Percentiles rank a stretch among this genome's conserved stretches.
Evolutionary conservation across 2,888 invertebrate genomes (phyloP).

Genomic region (Ichneumon xanthorius): DNA sequence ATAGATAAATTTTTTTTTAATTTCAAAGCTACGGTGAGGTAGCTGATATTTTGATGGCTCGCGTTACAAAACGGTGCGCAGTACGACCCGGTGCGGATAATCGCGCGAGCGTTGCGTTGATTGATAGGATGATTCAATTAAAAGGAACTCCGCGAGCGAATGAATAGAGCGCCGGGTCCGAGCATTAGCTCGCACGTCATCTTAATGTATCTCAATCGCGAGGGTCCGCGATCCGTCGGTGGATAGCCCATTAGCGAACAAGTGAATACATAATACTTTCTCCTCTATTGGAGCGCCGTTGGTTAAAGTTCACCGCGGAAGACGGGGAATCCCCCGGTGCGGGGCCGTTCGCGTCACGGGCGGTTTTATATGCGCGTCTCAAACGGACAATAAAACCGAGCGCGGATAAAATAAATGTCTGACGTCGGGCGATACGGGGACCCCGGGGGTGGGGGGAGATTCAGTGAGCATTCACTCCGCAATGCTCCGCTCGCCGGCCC

Average conservation of each 20-base stretch:
- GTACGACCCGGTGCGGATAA: conserved; percentile 31
- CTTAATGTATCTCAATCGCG: conserved; percentile 63
- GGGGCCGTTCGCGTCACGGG: conserved; percentile 14
- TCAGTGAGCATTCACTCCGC: conserved; percentile 55
- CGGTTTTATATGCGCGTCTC: conserved; percentile 48
- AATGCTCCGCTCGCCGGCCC: conserved; percentile 19
- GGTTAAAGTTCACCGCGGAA: conserved; percentile 47
- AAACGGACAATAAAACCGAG: conserved; percentile 61
- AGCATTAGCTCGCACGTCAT: conserved; percentile 60
- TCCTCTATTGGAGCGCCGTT: conserved; percentile 38
- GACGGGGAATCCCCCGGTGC: neutral
- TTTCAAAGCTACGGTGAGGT: conserved; percentile 22
- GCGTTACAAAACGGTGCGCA: conserved; percentile 18
- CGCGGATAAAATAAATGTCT: conserved; percentile 51
- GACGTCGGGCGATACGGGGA: conserved; percentile 11
- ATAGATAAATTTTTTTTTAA: neutral
- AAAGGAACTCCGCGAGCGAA: conserved; percentile 52
- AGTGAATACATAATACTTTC: conserved; percentile 49
- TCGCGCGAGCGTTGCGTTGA: conserved; percentile 50
- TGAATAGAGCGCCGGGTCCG: conserved; percentile 48
- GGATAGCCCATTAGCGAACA: conserved; percentile 65
- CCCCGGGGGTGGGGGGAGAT: conserved; percentile 27
- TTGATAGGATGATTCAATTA: conserved; percentile 66
- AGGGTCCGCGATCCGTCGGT: conserved; percentile 41
- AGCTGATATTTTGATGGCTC: conserved; percentile 59